phyloP scores from a whole-genome alignment of 2,888 invertebrate genomes.

The Hirudinaria manillensis region DNA sequence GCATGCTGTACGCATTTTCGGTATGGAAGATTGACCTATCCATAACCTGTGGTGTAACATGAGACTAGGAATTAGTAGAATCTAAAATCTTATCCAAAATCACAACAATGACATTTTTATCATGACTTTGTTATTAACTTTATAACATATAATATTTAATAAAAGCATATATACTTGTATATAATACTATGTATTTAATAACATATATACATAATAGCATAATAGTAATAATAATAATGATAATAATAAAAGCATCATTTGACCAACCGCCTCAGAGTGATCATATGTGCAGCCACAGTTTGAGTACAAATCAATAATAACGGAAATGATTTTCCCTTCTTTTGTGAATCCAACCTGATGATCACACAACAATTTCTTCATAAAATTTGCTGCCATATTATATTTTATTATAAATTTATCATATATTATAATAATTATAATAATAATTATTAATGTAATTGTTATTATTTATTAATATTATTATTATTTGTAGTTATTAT shows the following conservation, averaged over 20 bases:
- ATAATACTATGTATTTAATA: too few relatives aligned
- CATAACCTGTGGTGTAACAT: conserved; percentile 61
- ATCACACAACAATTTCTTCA: neutral
- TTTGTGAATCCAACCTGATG: conserved; percentile 63
- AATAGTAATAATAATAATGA: neutral
- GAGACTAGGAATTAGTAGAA: too few relatives aligned
- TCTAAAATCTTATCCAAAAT: too few relatives aligned
- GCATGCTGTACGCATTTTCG: conserved; percentile 65
- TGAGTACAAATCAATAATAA: conserved; percentile 68
- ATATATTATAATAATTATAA: neutral
- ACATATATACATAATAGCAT: neutral
- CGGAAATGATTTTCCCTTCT: conserved; percentile 69
- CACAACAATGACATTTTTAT: too few relatives aligned
- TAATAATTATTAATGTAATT: neutral
- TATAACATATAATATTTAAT: too few relatives aligned
- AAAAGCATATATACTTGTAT: too few relatives aligned
- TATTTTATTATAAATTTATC: too few relatives aligned
- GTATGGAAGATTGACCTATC: conserved; percentile 75
- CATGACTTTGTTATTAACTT: too few relatives aligned
- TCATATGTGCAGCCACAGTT: conserved; percentile 78
- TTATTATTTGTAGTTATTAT: neutral
- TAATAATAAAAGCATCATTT: neutral
- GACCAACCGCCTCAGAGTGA: conserved; percentile 61
- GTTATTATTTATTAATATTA: neutral
- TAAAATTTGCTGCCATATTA: neutral